These are phyloP conservation scores for Pithecia hirsuta DNA, from an alignment of 2,797 vertebrate genomes.

Conservation along the genomic window DNA sequence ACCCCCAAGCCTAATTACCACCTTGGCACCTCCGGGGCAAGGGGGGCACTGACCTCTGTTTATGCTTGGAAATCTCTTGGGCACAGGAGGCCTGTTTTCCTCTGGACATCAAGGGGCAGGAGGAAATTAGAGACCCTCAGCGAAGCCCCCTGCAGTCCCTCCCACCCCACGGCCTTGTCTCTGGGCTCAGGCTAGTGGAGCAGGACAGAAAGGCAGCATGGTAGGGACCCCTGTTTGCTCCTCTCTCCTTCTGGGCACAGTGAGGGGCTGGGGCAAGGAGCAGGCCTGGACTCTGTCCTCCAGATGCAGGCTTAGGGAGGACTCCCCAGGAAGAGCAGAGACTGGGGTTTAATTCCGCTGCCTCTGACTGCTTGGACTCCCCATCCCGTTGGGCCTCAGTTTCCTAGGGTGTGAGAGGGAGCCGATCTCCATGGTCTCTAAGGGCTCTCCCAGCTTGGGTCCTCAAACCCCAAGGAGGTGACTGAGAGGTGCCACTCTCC, in stretches of 20 bases:
- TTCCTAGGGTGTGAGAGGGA: background rate
- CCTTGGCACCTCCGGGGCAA: conserved; percentile 71
- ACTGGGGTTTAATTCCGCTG: background rate
- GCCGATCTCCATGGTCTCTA: background rate
- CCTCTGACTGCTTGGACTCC: background rate
- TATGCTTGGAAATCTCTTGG: conserved; percentile 62
- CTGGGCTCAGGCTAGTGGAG: background rate
- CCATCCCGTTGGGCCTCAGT: background rate
- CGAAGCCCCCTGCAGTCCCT: background rate
- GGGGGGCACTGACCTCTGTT: conserved; percentile 72
- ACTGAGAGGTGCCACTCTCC: background rate
- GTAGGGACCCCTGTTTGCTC: background rate
- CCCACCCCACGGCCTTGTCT: background rate
- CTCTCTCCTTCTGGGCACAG: background rate
- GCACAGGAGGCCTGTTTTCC: conserved; percentile 62
- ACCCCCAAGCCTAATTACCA: conserved; percentile 75
- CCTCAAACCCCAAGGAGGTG: background rate
- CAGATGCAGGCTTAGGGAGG: background rate
- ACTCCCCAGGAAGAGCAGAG: background rate
- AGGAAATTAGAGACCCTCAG: conserved; percentile 74
- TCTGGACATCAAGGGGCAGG: conserved; percentile 67
- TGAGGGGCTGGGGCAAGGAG: background rate
- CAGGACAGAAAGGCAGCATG: conserved; percentile 2
- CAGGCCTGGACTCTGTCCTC: background rate
- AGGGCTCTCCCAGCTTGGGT: background rate